A percentile compares a stretch with the other conserved stretches of the same genome.
phyloP scores from a whole-genome alignment of 1,140 invertebrate genomes.

The Rhyacophila brunnea region DNA sequence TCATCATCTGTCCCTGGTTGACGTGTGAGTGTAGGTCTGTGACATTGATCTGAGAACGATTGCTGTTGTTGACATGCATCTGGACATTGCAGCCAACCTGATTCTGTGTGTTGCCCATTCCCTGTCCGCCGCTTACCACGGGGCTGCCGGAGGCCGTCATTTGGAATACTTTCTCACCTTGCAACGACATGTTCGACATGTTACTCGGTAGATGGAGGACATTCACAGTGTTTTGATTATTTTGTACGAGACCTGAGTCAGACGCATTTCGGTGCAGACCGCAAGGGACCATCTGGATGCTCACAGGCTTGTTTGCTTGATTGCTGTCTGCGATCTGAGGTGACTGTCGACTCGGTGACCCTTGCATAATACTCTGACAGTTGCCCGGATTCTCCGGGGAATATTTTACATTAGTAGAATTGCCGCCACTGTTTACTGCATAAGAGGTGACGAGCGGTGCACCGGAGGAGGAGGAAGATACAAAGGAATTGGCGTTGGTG shows the following conservation, averaged over 20 bases:
- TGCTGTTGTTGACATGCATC: slow-evolving; percentile 25
- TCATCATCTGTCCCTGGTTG: slow-evolving; percentile 22
- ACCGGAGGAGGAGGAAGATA: slow-evolving; percentile 16
- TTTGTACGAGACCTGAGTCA: not conserved
- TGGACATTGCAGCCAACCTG: slow-evolving; percentile 31
- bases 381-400: slow-evolving; percentile 5
- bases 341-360: slow-evolving; percentile 14
- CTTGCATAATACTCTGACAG: slow-evolving; percentile 16
- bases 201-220: slow-evolving; percentile 29
- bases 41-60: slow-evolving; percentile 16
- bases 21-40: not conserved
- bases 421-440: slow-evolving; percentile 4
- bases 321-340: not conserved
- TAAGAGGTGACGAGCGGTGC: slow-evolving; percentile 25
- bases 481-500: slow-evolving; percentile 20
- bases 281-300: slow-evolving; percentile 9
- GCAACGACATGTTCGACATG: slow-evolving; percentile 32
- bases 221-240: slow-evolving; percentile 22
- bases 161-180: slow-evolving; percentile 33
- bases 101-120: slow-evolving; percentile 49
- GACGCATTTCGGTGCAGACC: slow-evolving; percentile 18
- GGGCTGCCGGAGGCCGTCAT: slow-evolving; percentile 13
- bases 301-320: slow-evolving; percentile 9
- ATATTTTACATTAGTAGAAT: slow-evolving; percentile 5
- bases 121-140: slow-evolving; percentile 30